Conservation (phyloP, 1,140 invertebrate species). For the Drosophila sucinea region DNA sequence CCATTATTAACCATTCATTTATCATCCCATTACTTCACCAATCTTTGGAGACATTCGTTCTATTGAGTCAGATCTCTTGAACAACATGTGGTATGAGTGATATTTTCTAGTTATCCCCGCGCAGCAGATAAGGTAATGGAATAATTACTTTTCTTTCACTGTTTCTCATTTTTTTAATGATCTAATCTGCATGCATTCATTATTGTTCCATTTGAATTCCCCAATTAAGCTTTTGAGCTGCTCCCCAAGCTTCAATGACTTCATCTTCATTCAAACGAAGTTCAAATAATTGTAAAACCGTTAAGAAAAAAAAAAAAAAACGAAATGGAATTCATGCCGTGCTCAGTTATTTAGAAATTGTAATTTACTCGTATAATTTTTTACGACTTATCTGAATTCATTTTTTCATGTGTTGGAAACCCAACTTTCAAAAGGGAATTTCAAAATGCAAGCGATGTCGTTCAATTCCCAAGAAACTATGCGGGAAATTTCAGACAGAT, state of each 20-base stretch:
- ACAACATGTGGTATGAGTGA: no score
- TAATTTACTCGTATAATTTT: neutral
- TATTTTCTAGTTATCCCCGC: no score
- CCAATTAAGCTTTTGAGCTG: neutral
- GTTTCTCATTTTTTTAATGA: neutral
- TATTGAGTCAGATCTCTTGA: no score
- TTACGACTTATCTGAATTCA: neutral
- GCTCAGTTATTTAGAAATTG: neutral
- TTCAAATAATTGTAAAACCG: neutral
- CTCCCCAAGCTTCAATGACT: neutral
- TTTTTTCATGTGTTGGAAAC: no score
- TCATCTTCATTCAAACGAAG: neutral
- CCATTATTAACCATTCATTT: no score
- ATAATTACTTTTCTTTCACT: neutral
- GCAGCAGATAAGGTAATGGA: neutral
- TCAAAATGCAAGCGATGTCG: slow-evolving; percentile 1
- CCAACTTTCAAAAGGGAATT: neutral
- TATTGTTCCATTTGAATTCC: neutral
- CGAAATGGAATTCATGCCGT: neutral
- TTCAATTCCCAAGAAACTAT: neutral
- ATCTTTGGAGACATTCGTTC: no score
- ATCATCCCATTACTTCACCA: no score
- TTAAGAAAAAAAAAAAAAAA: neutral
- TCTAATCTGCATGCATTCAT: neutral
- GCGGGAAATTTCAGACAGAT: neutral